Evolutionary conservation across 2,888 invertebrate genomes (phyloP).

Genomic region (Chironomus tentans): DNA sequence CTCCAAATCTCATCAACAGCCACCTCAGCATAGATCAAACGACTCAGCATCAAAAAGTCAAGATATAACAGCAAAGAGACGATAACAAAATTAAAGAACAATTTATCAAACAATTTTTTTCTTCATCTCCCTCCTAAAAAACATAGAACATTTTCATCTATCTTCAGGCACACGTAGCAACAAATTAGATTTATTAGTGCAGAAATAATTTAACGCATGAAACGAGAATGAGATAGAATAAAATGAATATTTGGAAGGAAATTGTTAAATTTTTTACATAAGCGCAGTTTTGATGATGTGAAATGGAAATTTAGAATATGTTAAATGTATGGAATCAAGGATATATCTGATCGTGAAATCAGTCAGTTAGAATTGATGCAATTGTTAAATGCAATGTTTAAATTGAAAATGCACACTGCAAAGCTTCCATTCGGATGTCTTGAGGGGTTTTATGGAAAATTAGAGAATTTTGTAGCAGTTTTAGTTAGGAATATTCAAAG

Average conservation of each 20-base stretch:
- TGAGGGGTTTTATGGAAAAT: too few species aligned
- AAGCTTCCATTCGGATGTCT: too few species aligned
- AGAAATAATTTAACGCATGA: not conserved
- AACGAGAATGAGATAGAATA: not conserved
- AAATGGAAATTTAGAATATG: too few species aligned
- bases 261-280: not conserved
- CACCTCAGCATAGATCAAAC: too few species aligned
- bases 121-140: not conserved
- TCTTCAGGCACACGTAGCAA: not conserved
- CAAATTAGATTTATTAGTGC: slow-evolving; percentile 6
- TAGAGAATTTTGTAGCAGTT: too few species aligned
- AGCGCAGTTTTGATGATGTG: too few species aligned
- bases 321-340: not conserved
- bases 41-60: too few species aligned
- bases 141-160: not conserved
- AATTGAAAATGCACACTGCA: too few species aligned
- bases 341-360: not conserved
- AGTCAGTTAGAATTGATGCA: not conserved
- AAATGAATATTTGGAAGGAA: not conserved
- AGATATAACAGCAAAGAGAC: too few species aligned
- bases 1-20: too few species aligned
- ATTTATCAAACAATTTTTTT: not conserved
- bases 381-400: not conserved
- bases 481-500: too few species aligned
- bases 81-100: too few species aligned